Evolutionary conservation across 2,888 invertebrate species (phyloP), one percentile per base, ranked within the genome.

Genomic region (Mantis religiosa): DNA sequence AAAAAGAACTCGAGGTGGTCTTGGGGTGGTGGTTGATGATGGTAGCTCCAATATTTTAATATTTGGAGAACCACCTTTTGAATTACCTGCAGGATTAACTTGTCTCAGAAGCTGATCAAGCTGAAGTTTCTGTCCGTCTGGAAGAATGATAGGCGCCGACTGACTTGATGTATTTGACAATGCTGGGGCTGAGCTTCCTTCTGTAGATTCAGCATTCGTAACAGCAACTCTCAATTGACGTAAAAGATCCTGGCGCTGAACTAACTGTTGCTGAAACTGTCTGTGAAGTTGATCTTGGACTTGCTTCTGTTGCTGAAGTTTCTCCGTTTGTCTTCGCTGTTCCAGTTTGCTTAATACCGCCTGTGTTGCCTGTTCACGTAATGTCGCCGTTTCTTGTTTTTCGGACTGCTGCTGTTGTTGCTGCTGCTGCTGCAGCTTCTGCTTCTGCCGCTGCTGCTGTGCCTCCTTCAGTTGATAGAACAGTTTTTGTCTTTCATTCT

Each of bases 41-140:
- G 93, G 91, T 8, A 93, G 93, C 1, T 94, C 93, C 0, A 94
- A 93, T 12, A 93, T 92, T 86, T 94, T 93, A 34, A 94, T 87
- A n/a, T 90, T 88, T 71, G 91, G 90, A 28, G 84, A n/a, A 54
- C 84, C 81, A n/a, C 85, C 25, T 71, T 41, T 71, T 8, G 85
- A 28, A 34, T 82, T 82, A 7, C 28, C 28, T 14, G 54, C 27
- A n/a, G 87, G 87, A n/a, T 82, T 27, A 1, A 82, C 82, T 27
- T 87, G 87, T n/a, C 91, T 90, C 81, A 87, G 82, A 84, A 54
- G 34, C 28, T 88, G 86, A 30, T 96, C 95, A 0, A 96, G 95
- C 93, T 97, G 97, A 27, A 96, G 95, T 91, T 95, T 96, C 92
- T 97, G 96, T 0, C 97, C 97, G 91, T 96, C 97, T 0, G 95